These are phyloP conservation scores for Cistogaster globosa DNA, from an alignment of 2,888 invertebrate species.

Conservation along the genomic window DNA sequence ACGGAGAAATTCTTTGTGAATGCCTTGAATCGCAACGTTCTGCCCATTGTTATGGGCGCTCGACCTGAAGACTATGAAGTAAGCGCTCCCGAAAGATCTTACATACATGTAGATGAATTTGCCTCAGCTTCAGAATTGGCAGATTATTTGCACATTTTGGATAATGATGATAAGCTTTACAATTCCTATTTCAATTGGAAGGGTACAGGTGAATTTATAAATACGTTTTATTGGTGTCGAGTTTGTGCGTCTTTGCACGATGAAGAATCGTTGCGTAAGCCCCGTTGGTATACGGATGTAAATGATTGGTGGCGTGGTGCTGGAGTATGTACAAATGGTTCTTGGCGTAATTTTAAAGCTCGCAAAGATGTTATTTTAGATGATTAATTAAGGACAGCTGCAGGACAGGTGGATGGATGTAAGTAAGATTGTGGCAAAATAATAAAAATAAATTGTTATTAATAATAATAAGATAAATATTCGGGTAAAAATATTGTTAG, in stretches of 20 bases:
- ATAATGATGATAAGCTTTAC: slow-evolving; percentile 93
- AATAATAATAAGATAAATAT: slow-evolving; percentile 2
- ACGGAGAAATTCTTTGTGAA: slow-evolving; percentile 99
- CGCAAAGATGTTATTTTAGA: slow-evolving; percentile 83
- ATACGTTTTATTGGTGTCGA: slow-evolving; percentile 92
- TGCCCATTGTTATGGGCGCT: slow-evolving; percentile 98
- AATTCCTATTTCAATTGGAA: slow-evolving; percentile 98
- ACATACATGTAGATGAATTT: slow-evolving; percentile 98
- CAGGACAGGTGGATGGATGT: neutral
- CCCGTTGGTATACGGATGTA: slow-evolving; percentile 86
- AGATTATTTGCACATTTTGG: slow-evolving; percentile 91
- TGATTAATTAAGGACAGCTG: slow-evolving; percentile 75
- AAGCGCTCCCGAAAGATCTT: slow-evolving; percentile 94
- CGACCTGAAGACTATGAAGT: slow-evolving; percentile 95
- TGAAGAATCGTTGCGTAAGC: slow-evolving; percentile 80
- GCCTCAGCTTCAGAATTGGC: slow-evolving; percentile 93
- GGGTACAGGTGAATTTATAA: slow-evolving; percentile 97
- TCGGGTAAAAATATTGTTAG: slow-evolving; percentile 11
- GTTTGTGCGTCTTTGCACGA: slow-evolving; percentile 85
- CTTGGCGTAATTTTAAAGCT: slow-evolving; percentile 86
- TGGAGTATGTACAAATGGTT: slow-evolving; percentile 89
- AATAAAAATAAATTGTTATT: slow-evolving; percentile 27
- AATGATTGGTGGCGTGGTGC: slow-evolving; percentile 96
- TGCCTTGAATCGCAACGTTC: slow-evolving; percentile 92
- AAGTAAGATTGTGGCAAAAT: slow-evolving; percentile 2